Evolutionary conservation across 1,140 invertebrate species (phyloP).

Genomic region (Wasmannia auropunctata): DNA sequence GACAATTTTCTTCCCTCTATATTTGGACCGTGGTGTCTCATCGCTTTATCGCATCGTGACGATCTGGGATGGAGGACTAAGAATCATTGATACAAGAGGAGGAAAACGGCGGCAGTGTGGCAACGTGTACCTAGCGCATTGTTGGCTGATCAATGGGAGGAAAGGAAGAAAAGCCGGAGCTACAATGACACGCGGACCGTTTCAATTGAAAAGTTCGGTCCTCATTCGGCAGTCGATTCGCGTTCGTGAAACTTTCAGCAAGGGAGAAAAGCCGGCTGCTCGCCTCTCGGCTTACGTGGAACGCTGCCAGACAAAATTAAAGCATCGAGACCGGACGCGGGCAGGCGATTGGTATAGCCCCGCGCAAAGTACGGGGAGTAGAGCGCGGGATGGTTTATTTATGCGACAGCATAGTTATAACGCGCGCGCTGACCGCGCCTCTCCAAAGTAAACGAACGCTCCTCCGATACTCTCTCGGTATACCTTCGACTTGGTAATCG

Average conservation of each 20-base stretch:
- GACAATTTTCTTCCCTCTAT: background rate
- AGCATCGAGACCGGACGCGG: slow-evolving; percentile 28
- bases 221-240: slow-evolving; percentile 48
- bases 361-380: slow-evolving; percentile 37
- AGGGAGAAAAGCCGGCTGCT: background rate
- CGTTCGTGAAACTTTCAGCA: slow-evolving; percentile 45
- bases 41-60: background rate
- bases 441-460: background rate
- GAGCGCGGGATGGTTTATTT: slow-evolving; percentile 40
- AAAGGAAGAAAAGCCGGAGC: background rate
- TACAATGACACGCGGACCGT: background rate
- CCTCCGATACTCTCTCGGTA: background rate
- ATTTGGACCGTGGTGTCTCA: background rate
- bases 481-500: slow-evolving; percentile 31
- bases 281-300: slow-evolving; percentile 20
- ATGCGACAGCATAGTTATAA: slow-evolving; percentile 53
- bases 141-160: slow-evolving; percentile 26
- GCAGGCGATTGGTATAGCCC: too few species aligned
- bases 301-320: slow-evolving; percentile 60
- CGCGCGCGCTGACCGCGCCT: background rate
- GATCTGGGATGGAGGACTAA: background rate
- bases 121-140: slow-evolving; percentile 11
- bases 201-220: slow-evolving; percentile 51
- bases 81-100: slow-evolving; percentile 16
- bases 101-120: background rate